Base-by-base conservation (phyloP, 1,140 invertebrate genomes). In the Dinoponera quadriceps region DNA sequence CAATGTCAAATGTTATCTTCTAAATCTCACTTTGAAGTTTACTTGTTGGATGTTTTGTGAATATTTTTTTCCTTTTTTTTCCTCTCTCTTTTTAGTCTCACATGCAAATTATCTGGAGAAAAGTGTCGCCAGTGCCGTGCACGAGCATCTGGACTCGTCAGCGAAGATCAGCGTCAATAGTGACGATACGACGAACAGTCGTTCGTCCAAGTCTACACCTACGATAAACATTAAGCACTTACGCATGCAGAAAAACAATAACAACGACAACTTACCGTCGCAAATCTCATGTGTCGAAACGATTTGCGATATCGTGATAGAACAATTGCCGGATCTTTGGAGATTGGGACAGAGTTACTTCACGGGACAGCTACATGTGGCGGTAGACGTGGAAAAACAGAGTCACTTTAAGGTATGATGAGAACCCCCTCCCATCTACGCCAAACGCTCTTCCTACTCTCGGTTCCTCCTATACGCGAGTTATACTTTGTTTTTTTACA, bases 271-370 rank as follows among this genome's bases (percentile, higher is more conserved):
- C 57, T 91, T 94, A n/a, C 95, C 95, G 13, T 88, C 94, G 29
- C 92, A 95, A 86, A 96, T 98, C 13, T 92, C 96, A 62, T 98
- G 97, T 93, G 94, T 97, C 11, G 97, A 97, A 92, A 96, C 97
- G 85, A 93, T 98, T 51, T 96, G 96, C 74, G 95, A 97, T 38
- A 95, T 96, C 60, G 94, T 98, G 57, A 95, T 95, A 14, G 95
- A 96, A 82, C 95, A 96, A 66, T 96, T 98, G 85, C 97, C 98
- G 0, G 97, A 98, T 93, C 94, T 99, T 13, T 98, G 98, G 98
- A 97, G 97, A 93, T 95, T 99, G 2, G 98, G 98, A 3, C 97
- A 98, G 91, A 96, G 97, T 68, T 99, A 99, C 93, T 98, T 99
- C 91, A 96, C 96, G 16, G 97, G 97, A 2, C 97, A 98, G 89